phyloP scores from a whole-genome alignment of 2,113 vertebrate genomes.

The Esox niger region DNA sequence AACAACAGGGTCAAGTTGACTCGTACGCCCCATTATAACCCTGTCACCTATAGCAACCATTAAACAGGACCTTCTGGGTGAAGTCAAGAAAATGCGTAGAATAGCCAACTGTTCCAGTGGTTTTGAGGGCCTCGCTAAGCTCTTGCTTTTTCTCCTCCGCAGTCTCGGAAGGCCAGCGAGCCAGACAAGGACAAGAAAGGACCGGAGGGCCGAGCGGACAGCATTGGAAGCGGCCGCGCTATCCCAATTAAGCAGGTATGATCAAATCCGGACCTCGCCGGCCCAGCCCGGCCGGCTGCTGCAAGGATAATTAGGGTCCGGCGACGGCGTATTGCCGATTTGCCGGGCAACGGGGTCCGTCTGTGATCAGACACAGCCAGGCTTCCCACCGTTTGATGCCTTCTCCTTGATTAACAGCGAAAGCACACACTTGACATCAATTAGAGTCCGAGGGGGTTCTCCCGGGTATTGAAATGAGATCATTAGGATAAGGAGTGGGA shows the following conservation, averaged over 20 bases:
- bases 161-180: conserved; percentile 97
- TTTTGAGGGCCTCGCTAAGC: background rate
- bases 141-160: conserved; percentile 55
- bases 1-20: background rate
- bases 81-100: background rate
- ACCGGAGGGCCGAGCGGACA: conserved; percentile 91
- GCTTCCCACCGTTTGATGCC: conserved; percentile 75
- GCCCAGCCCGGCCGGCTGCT: conserved; percentile 36
- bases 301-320: conserved; percentile 49
- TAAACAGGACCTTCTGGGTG: background rate
- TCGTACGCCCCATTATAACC: conserved; percentile 1
- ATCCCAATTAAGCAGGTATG: conserved; percentile 86
- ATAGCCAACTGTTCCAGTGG: background rate
- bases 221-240: conserved; percentile 95
- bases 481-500: conserved; percentile 92
- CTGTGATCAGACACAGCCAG: conserved; percentile 38
- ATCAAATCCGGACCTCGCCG: conserved; percentile 2
- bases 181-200: conserved; percentile 98
- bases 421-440: conserved; percentile 98
- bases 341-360: background rate
- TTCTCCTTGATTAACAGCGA: conserved; percentile 83
- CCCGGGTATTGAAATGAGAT: conserved; percentile 87
- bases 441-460: conserved; percentile 87
- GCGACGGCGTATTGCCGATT: conserved; percentile 14
- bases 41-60: conserved; percentile 9